Percentiles rank a stretch among this genome's conserved stretches.
Evolutionary conservation across 2,888 invertebrate genomes (phyloP).

Genomic region (Aspidapion aeneum): DNA sequence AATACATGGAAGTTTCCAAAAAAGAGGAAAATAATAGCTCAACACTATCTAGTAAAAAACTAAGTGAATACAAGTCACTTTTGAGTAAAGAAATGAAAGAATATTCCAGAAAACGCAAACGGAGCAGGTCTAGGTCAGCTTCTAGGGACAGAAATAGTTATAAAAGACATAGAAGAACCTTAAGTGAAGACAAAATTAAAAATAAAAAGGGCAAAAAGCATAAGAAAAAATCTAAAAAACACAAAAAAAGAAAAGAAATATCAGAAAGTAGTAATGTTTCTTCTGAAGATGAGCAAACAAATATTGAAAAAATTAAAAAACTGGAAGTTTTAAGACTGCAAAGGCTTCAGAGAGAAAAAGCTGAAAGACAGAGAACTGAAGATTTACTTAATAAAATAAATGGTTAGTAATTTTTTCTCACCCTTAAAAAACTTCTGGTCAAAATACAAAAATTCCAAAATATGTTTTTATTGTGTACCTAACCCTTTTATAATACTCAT

Average conservation of each 20-base stretch:
- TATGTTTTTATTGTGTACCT: too few relatives aligned
- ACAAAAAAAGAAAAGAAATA: conserved; percentile 19
- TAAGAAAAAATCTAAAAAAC: conserved; percentile 31
- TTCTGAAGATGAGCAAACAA: conserved; percentile 33
- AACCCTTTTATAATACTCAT: too few relatives aligned
- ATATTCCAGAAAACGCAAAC: not conserved
- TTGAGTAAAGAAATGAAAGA: conserved; percentile 7
- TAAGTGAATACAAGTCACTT: conserved; percentile 27
- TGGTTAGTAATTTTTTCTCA: too few relatives aligned
- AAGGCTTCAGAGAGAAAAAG: conserved; percentile 74
- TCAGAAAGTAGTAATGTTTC: conserved; percentile 12
- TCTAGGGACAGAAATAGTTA: conserved; percentile 31
- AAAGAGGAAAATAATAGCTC: conserved; percentile 17
- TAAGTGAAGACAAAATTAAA: conserved; percentile 42
- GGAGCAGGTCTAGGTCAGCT: conserved; percentile 9
- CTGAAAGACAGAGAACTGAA: conserved; percentile 71
- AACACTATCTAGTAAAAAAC: conserved; percentile 26
- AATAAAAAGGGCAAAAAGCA: conserved; percentile 38
- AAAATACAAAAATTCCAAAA: too few relatives aligned
- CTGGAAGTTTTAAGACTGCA: conserved; percentile 71
- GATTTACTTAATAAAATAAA: conserved; percentile 66
- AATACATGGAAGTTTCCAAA: conserved; percentile 44
- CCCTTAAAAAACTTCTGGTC: too few relatives aligned
- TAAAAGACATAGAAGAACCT: conserved; percentile 48
- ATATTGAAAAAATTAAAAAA: conserved; percentile 43